Evolutionary conservation across 2,888 invertebrate species (phyloP), one percentile per base, ranked within the genome.

Genomic region (Actias luna): DNA sequence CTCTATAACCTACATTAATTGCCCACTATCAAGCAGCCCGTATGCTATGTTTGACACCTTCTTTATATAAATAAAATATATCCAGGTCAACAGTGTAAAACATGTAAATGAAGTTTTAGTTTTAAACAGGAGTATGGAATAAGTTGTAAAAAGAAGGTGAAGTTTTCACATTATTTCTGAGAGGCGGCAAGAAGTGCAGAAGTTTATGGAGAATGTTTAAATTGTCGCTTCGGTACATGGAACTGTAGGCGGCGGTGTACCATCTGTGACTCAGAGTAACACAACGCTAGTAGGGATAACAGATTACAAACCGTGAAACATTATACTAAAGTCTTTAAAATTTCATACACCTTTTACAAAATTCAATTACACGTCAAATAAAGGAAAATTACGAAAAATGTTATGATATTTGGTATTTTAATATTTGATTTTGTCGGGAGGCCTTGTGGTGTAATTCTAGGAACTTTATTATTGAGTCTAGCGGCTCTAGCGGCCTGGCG

Each of bases 111-210:
- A 83, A 79, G 73, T 75, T 74, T 73, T 68, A 79, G 73, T 75
- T 77, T 75, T 67, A 77, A 78, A 80, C 71, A 72, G 72, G 70
- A 70, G 70, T 72, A 68, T 74, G 73, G 75, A 75, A 75, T 72
- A 69, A 73, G 74, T 75, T 75, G 71, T 77, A 78, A 83, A 84
- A 83, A 81, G 74, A 77, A 79, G 74, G 72, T 74, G 72, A 84
- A 85, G 77, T 85, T 85, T 83, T 76, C 79, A 79, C 84, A 87
- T 88, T 87, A 87, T 83, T 86, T 80, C 79, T 77, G 79, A 73
- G 75, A 74, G 70, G 71, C 73, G 68, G 76, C 82, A 82, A 82
- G 82, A 83, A 85, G 82, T 76, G 78, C 73, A 68, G 69, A 82
- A 85, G 76, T 86, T 83, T 73, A 79, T 66, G 67, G 79, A 76